Conservation (phyloP, 2,888 invertebrate genomes). For the Antitype chi region DNA sequence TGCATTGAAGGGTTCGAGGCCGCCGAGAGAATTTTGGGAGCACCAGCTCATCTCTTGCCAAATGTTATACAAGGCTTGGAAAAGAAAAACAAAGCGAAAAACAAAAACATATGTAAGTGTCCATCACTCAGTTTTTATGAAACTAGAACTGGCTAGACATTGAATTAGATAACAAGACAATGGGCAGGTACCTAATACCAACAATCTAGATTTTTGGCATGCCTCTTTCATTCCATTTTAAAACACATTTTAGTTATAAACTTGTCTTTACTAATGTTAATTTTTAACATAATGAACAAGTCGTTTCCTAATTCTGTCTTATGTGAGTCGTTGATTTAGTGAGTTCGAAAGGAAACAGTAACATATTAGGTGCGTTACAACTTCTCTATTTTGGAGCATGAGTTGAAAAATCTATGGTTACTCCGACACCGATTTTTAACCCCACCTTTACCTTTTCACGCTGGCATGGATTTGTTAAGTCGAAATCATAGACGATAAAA, state of each 20-base stretch:
- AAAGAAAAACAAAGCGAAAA: slow-evolving; percentile 29
- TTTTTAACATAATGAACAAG: slow-evolving; percentile 8
- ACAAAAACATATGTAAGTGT: slow-evolving; percentile 50
- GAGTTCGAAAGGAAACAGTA: slow-evolving; percentile 21
- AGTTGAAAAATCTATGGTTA: neutral
- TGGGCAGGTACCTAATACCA: neutral
- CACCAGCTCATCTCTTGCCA: slow-evolving; percentile 42
- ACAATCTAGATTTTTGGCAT: neutral
- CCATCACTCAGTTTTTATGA: slow-evolving; percentile 37
- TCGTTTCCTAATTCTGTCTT: slow-evolving; percentile 5
- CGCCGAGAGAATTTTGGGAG: slow-evolving; percentile 29
- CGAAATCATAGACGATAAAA: neutral
- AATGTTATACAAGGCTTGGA: slow-evolving; percentile 53
- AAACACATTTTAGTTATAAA: slow-evolving; percentile 14
- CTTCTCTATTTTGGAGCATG: slow-evolving; percentile 20
- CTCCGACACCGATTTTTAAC: neutral
- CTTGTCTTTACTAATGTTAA: slow-evolving; percentile 16
- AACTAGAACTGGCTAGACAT: slow-evolving; percentile 21
- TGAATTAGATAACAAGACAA: slow-evolving; percentile 38
- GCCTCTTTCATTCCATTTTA: neutral
- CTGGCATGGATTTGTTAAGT: too few species aligned
- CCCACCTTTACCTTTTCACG: neutral
- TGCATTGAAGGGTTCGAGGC: slow-evolving; percentile 40
- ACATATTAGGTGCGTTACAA: neutral
- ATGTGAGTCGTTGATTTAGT: slow-evolving; percentile 31